These are phyloP conservation scores for Botia kubotai DNA, from an alignment of 2,797 vertebrate genomes.

Conservation along the genomic window DNA sequence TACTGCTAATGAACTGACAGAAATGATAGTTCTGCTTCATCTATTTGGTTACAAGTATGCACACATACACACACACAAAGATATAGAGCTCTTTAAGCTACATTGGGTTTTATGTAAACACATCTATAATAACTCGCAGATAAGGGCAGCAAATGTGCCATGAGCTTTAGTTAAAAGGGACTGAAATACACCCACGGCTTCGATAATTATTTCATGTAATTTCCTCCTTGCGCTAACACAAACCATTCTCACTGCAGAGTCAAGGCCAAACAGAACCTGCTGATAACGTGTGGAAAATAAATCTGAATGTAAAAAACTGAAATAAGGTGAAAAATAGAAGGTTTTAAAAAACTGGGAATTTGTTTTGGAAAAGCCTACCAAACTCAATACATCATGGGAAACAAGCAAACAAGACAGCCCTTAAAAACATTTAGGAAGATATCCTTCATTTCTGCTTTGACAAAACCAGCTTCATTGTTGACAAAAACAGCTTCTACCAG, in stretches of 20 bases:
- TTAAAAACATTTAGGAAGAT: slow-evolving; percentile 2
- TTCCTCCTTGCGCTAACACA: slow-evolving; percentile 37
- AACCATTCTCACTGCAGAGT: slow-evolving; percentile 24
- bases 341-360: neutral
- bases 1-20: neutral
- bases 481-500: slow-evolving; percentile 13
- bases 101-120: slow-evolving; percentile 24
- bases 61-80: neutral
- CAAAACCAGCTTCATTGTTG: neutral
- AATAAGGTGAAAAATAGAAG: neutral
- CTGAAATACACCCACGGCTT: slow-evolving; percentile 24
- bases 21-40: slow-evolving; percentile 10
- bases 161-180: slow-evolving; percentile 28
- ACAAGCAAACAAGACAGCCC: neutral
- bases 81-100: slow-evolving; percentile 3
- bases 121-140: slow-evolving; percentile 39
- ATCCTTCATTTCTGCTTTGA: neutral
- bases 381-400: slow-evolving; percentile 10
- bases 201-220: slow-evolving; percentile 38
- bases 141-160: slow-evolving; percentile 29
- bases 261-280: neutral
- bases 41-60: slow-evolving; percentile 4
- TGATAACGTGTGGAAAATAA: slow-evolving; percentile 34
- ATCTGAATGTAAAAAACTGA: slow-evolving; percentile 36
- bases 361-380: neutral